phyloP scores from a whole-genome alignment of 2,888 invertebrate species.

The Stegophylla sp. region DNA sequence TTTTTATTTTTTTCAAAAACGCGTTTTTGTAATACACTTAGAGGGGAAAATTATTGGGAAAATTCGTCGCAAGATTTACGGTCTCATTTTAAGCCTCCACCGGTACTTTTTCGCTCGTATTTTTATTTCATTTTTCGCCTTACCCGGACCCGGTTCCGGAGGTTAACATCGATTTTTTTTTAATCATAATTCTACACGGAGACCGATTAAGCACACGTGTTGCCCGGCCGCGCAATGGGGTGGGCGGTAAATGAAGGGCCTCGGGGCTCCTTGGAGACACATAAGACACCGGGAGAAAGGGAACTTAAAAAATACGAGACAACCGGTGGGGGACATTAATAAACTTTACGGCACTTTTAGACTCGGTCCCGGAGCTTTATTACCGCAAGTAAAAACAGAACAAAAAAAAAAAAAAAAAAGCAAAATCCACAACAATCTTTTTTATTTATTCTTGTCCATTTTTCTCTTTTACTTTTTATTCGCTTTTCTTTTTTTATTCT shows the following conservation, averaged over 20 bases:
- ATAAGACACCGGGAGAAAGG: conserved; percentile 54
- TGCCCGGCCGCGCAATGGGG: conserved; percentile 46
- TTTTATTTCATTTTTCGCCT: conserved; percentile 53
- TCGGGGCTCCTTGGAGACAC: conserved; percentile 58
- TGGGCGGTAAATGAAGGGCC: conserved; percentile 54
- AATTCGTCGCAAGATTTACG: conserved; percentile 58
- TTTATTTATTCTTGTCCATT: conserved; percentile 51
- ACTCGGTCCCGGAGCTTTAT: conserved; percentile 55
- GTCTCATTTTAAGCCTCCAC: conserved; percentile 56
- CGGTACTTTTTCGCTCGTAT: conserved; percentile 45
- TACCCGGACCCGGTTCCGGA: conserved; percentile 32
- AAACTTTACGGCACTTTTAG: conserved; percentile 59
- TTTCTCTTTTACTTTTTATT: conserved; percentile 29
- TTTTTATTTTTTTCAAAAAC: conserved; percentile 7
- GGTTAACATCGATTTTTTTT: conserved; percentile 58
- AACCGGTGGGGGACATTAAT: conserved; percentile 59
- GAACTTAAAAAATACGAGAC: conserved; percentile 56
- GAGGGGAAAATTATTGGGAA: conserved; percentile 57
- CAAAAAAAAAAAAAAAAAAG: no score
- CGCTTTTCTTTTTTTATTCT: background rate
- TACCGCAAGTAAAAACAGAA: conserved; percentile 59
- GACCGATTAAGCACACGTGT: conserved; percentile 59
- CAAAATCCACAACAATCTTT: conserved; percentile 53
- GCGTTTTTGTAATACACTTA: conserved; percentile 11
- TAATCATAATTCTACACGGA: conserved; percentile 58